Evolutionary conservation across 2,888 invertebrate species (phyloP), one percentile per base, ranked within the genome.

Genomic region (Leucophora obtusa): DNA sequence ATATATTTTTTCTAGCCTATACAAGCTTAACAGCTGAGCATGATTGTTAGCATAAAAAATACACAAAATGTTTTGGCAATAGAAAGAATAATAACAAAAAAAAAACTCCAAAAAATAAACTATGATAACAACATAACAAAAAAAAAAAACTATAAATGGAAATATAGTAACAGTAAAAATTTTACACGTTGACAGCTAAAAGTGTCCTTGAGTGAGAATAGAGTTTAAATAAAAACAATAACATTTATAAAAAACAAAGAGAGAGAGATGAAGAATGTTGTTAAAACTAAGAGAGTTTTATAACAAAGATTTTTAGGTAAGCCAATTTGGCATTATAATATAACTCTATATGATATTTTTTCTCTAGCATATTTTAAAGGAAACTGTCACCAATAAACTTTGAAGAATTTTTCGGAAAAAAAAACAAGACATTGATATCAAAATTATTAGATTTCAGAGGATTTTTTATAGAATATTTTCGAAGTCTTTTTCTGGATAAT

Each of bases 161-260:
- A 72, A 80, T 43, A 59, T 72, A 73, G 56, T 70, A 79, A 74
- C 65, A 82, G 82, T 51, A 82, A 63, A 68, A 77, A 78, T 76
- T 78, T 82, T 74, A 76, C 79, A 82, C 82, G 75, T 84, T 82
- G 82, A 83, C 83, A 83, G 82, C 77, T 77, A 75, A 65, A 73
- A 84, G 85, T 87, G 87, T 86, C 87, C 87, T 87, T 88, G 88
- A 87, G 86, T 78, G 83, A 77, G 81, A 75, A 66, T 86, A 86
- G 83, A 85, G 84, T 85, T 84, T 82, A 82, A 84, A 80, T 83
- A 79, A 79, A 63, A 56, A 72, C 18, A 68, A 47, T 24, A 78
- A 60, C 14, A 58, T 70, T 51, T 21, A 56, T 9, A 69, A 68
- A 43, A 56, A 53, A 56, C n/a, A 18, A 56, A 71, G 35, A 35